A percentile compares a stretch with the other conserved stretches of the same genome.
These are phyloP conservation scores for Siniperca chuatsi DNA, from an alignment of 2,113 vertebrate species.

Conservation along the genomic window DNA sequence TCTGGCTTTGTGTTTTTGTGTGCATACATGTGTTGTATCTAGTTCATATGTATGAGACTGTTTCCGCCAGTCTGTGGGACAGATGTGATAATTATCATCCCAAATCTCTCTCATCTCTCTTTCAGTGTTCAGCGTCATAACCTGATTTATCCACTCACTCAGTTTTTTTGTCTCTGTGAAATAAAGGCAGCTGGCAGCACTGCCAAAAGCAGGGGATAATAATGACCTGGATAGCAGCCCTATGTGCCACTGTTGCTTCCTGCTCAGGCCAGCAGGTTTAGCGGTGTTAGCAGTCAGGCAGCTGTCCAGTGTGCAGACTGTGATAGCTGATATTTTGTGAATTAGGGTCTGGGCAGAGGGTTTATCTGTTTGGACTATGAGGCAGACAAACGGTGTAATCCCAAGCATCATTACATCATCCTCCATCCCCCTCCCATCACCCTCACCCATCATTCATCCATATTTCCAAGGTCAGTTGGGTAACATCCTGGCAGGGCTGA, in stretches of 20 bases:
- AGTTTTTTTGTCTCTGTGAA: background rate
- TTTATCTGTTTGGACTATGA: constrained; percentile 56
- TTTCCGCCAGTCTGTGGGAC: constrained; percentile 8
- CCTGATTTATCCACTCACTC: constrained; percentile 20
- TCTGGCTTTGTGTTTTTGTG: background rate
- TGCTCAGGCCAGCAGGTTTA: constrained; percentile 47
- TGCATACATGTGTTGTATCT: background rate
- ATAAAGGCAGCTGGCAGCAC: constrained; percentile 32
- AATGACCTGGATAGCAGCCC: constrained; percentile 11
- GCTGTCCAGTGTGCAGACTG: constrained; percentile 36
- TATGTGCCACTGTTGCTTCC: constrained; percentile 16
- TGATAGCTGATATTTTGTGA: constrained; percentile 42
- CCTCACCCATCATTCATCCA: constrained; percentile 10
- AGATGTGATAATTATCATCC: constrained; percentile 48
- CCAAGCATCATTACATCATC: constrained; percentile 59
- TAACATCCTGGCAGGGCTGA: constrained; percentile 45
- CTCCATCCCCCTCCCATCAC: background rate
- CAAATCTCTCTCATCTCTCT: constrained; percentile 38
- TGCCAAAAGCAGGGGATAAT: constrained; percentile 31
- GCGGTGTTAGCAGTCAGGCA: constrained; percentile 27
- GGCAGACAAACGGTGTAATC: constrained; percentile 53
- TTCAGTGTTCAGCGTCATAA: background rate
- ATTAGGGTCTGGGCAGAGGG: background rate
- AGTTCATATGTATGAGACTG: background rate
- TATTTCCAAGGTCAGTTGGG: constrained; percentile 65